Base-by-base conservation (phyloP, 1,140 invertebrate species). In the Asobara japonica region DNA sequence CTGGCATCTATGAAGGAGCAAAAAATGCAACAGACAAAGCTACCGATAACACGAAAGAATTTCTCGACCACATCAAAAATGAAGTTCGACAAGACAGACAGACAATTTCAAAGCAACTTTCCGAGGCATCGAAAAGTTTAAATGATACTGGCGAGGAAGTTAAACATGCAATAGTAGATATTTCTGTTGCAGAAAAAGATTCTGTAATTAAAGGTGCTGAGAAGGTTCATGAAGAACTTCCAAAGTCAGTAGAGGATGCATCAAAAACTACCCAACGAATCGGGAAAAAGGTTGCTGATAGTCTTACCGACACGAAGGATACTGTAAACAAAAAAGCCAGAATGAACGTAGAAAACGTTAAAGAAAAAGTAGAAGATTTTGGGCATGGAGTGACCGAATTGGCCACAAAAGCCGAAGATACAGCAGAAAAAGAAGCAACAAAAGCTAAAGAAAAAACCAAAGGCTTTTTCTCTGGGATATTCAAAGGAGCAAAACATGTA, bases 391-490 rank as follows among this genome's bases (percentile, higher is more conserved):
- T 67, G 11, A 36, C 71, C 0, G 74, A 72, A 0, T 66, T 29
- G 11, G 45, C 77, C 1, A 62, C 71, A 2, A 38, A 38, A 0
- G 20, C 36, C 0, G 83, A 80, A 31, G 81, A 82, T 0, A 82
- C 45, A 51, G 51, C 51, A 8, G 69, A 67, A 30, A 67, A 66
- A 38, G 68, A 76, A 10, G 62, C 74, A 0, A 78, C 78, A 4
- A 81, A 79, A 65, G 68, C 69, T 0, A 82, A 81, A 27, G 78
- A 80, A 5, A 83, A 80, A 20, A 18, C 36, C 0, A 41, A 72
- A 0, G 78, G 79, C 0, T 79, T 83, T 18, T 69, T 82, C 0
- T 77, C 80, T 1, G 78, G 76, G 1, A 74, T 82, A 5, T 79
- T 81, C 0, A 81, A 79, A 48, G 77, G 79, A 11, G 74, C 65